These are phyloP conservation scores for Speoplatyrhinus poulsoni DNA, from an alignment of 2,113 vertebrate species.

Conservation along the genomic window DNA sequence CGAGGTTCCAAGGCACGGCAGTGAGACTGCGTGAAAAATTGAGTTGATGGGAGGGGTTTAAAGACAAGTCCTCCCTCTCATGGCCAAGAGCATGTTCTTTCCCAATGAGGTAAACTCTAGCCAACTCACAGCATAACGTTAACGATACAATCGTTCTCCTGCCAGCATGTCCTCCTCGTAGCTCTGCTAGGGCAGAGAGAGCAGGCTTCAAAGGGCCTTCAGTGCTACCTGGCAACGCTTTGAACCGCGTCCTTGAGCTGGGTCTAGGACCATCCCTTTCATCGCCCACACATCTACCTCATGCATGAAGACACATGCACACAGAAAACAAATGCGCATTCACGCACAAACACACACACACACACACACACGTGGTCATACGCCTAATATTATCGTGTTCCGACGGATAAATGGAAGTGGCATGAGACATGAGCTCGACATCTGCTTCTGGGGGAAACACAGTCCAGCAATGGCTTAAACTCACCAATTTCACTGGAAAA, in stretches of 20 bases:
- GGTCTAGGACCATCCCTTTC: constrained; percentile 39
- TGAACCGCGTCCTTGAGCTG: constrained; percentile 61
- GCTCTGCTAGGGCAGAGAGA: constrained; percentile 41
- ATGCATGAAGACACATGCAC: constrained; percentile 38
- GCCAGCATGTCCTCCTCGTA: constrained; percentile 18
- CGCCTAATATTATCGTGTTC: too few species aligned
- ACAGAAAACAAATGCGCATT: too few species aligned
- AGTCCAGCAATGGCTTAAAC: too few species aligned
- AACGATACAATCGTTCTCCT: constrained; percentile 16
- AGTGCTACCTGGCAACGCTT: constrained; percentile 58
- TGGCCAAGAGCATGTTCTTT: constrained; percentile 23
- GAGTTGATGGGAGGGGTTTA: constrained; percentile 1
- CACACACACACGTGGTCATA: too few species aligned
- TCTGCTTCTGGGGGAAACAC: too few species aligned
- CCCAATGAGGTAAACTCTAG: constrained; percentile 27
- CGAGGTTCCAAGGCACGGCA: not conserved
- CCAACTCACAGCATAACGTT: constrained; percentile 12
- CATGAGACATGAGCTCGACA: too few species aligned
- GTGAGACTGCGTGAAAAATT: not conserved
- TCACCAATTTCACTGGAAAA: not conserved
- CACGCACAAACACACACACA: not conserved
- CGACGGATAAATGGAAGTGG: too few species aligned
- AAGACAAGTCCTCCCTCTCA: constrained; percentile 16
- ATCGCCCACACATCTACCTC: constrained; percentile 43
- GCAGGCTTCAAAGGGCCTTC: constrained; percentile 62